Conservation (phyloP, 2,113 vertebrate genomes). For the Erinaceus europaeus region DNA sequence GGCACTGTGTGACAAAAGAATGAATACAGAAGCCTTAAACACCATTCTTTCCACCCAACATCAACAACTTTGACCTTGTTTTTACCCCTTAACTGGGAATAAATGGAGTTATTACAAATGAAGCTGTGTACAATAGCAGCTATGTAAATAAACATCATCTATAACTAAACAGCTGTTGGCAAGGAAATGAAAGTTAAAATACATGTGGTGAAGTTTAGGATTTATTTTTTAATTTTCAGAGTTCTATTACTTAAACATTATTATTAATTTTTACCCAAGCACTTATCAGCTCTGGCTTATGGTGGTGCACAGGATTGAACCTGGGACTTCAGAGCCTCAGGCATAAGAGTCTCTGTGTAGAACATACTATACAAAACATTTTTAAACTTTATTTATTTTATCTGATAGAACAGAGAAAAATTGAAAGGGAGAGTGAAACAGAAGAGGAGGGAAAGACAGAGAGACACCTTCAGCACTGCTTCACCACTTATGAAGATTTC, state of each 20-base stretch:
- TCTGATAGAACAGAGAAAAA: too few relatives aligned
- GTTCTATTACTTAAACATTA: neutral
- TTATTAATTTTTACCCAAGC: conserved; percentile 37
- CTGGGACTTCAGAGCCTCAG: too few relatives aligned
- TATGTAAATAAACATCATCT: neutral
- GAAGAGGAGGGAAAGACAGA: too few relatives aligned
- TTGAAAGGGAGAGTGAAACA: too few relatives aligned
- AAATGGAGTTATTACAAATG: neutral
- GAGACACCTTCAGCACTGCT: too few relatives aligned
- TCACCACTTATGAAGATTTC: too few relatives aligned
- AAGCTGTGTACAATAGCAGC: neutral
- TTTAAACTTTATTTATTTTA: too few relatives aligned
- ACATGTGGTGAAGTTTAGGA: neutral
- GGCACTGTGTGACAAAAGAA: conserved; percentile 21
- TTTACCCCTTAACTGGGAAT: neutral
- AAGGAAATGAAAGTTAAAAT: neutral
- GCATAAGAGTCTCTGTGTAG: too few relatives aligned
- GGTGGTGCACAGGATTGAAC: too few relatives aligned
- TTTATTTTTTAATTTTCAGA: conserved; percentile 27
- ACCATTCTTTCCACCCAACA: neutral
- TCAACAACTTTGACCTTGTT: neutral
- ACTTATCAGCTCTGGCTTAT: too few relatives aligned
- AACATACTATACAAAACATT: too few relatives aligned
- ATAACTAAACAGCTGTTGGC: neutral
- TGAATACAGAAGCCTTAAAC: conserved; percentile 23